phyloP scores from a whole-genome alignment of 2,888 invertebrate species.

The Atrina japonica region DNA sequence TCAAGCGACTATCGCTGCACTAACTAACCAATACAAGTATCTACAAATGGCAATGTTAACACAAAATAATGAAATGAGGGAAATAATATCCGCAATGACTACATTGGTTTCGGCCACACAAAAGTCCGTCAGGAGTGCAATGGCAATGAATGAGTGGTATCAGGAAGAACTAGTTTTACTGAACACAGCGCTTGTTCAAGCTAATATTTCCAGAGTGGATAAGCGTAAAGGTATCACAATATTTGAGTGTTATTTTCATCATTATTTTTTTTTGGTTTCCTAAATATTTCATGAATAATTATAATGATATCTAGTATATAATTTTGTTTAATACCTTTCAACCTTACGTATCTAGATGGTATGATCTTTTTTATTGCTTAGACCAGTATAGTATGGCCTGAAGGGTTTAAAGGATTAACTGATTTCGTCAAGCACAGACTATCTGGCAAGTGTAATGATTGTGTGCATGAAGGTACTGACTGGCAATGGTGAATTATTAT shows the following conservation, averaged over 20 bases:
- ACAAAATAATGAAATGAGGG: constrained; percentile 66
- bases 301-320: too few species aligned
- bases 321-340: too few species aligned
- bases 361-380: too few species aligned
- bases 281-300: too few species aligned
- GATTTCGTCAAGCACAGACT: too few species aligned
- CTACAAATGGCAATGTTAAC: constrained; percentile 67
- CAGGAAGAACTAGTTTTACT: constrained; percentile 41
- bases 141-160: constrained; percentile 43
- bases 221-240: constrained; percentile 31
- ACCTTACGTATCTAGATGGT: too few species aligned
- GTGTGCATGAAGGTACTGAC: too few species aligned
- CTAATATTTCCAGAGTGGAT: constrained; percentile 38
- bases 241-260: not conserved
- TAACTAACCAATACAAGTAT: constrained; percentile 72
- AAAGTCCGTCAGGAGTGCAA: constrained; percentile 57
- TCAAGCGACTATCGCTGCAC: constrained; percentile 67
- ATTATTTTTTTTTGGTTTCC: too few species aligned
- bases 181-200: constrained; percentile 30
- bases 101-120: constrained; percentile 58
- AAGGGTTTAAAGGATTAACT: too few species aligned
- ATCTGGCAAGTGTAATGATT: too few species aligned
- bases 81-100: constrained; percentile 59
- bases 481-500: too few species aligned
- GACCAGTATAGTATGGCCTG: too few species aligned